Evolutionary conservation across 2,888 invertebrate species (phyloP).

Genomic region (Crematogaster levior): DNA sequence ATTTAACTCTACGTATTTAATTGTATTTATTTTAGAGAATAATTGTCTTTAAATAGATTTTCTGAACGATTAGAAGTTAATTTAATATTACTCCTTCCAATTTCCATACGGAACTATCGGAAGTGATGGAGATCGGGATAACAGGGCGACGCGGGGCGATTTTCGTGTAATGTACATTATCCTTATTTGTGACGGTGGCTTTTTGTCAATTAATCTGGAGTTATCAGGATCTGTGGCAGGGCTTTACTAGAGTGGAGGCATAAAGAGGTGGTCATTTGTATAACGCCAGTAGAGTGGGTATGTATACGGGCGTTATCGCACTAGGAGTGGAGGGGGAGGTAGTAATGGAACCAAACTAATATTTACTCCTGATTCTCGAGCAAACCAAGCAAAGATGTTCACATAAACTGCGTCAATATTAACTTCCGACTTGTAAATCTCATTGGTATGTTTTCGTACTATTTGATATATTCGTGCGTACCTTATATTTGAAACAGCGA

Average conservation of each 20-base stretch:
- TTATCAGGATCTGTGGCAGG: conserved; percentile 66
- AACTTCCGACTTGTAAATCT: conserved; percentile 34
- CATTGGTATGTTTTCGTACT: neutral
- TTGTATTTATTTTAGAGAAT: neutral
- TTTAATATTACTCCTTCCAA: conserved; percentile 15
- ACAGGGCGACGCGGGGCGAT: conserved; percentile 43
- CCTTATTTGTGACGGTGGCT: conserved; percentile 65
- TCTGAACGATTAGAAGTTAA: neutral
- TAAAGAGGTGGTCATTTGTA: conserved; percentile 74
- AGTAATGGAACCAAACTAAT: conserved; percentile 47
- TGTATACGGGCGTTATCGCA: conserved; percentile 74
- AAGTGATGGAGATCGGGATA: conserved; percentile 12
- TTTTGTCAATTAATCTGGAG: conserved; percentile 78
- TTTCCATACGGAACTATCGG: neutral
- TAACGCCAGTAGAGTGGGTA: conserved; percentile 68
- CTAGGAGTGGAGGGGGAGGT: conserved; percentile 23
- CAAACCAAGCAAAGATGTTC: conserved; percentile 43
- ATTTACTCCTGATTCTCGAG: conserved; percentile 46
- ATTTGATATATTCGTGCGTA: neutral
- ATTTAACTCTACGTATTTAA: neutral
- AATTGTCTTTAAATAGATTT: neutral
- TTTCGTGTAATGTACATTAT: conserved; percentile 61
- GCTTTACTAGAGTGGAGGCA: neutral
- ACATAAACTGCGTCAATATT: conserved; percentile 47
- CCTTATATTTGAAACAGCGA: neutral